Conservation (phyloP, 2,113 vertebrate genomes). For the Varanus salvator region DNA sequence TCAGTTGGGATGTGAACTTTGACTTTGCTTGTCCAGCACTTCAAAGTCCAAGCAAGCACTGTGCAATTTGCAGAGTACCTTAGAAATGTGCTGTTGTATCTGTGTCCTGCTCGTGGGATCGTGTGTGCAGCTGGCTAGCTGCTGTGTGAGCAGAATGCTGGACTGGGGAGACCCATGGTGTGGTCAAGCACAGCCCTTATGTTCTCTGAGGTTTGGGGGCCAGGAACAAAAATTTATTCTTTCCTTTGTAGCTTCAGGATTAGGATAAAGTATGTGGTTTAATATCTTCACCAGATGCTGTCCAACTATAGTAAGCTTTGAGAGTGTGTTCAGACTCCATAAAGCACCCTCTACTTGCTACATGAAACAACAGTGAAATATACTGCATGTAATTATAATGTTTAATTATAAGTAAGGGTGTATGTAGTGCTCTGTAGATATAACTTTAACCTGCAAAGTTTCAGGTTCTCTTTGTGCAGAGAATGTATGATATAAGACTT, state of each 20-base stretch:
- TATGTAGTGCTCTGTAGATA: too few relatives aligned
- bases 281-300: neutral
- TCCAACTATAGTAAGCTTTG: neutral
- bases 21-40: neutral
- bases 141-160: too few relatives aligned
- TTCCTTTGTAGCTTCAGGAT: neutral
- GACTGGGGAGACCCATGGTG: too few relatives aligned
- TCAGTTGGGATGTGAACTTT: neutral
- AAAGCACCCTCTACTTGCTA: neutral
- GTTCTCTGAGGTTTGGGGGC: neutral
- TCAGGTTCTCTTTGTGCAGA: neutral
- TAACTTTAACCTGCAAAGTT: neutral
- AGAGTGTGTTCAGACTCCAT: neutral
- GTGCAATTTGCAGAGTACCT: neutral
- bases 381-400: neutral
- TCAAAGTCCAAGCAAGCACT: neutral
- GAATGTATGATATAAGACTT: neutral
- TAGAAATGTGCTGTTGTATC: too few relatives aligned
- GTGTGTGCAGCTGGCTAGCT: too few relatives aligned
- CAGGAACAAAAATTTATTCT: neutral
- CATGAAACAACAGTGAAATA: neutral
- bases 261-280: neutral
- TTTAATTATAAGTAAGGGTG: neutral
- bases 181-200: too few relatives aligned
- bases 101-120: too few relatives aligned